Base-by-base conservation (phyloP, 2,113 vertebrate species). In the Donacobius atricapilla region DNA sequence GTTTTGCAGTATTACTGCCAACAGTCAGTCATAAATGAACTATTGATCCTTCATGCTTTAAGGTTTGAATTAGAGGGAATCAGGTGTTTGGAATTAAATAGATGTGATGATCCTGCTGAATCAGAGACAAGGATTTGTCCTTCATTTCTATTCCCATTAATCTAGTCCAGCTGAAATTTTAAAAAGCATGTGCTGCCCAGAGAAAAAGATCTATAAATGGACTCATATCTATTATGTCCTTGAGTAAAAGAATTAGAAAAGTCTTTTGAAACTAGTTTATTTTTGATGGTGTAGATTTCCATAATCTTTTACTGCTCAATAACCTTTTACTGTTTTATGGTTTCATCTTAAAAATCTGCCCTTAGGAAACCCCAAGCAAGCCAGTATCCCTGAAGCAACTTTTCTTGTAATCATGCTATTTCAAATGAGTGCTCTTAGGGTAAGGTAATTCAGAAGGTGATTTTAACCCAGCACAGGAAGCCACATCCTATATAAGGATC, bases 71-170 rank as follows among this genome's bases (percentile, higher is more conserved):
- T 82, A 87, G 65, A 87, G 51, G n/a, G 56, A 91, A 78, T 91
- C 53, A 60, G 53, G 48, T 91, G 87, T 91, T 95, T 95, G 50
- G 24, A 61, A 68, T 93, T 93, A 95, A 87, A 75, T 30, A 44
- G 42, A 64, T 4, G 2, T 35, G 47, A 71, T 39, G 47, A 58
- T 89, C 47, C 60, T 80, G 42, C 64, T 82, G 77, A 93, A 76
- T 87, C 30, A 42, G 51, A 91, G 60, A 25, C 24, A 79, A 72
- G 70, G 80, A 91, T 95, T 95, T 95, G 31, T 78, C 51, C 39
- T 87, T 25, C 13, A 25, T 81, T 87, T 94, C 58, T 66, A 71
- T 93, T 89, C 51, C 47, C 4, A 12, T 57, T 88, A 86, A 93
- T 95, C 47, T 90, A 81, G 64, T 70, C 48, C 91, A 93, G 39